Evolutionary conservation across 2,797 vertebrate species (phyloP).

Genomic region (Cossypha niveicapilla): DNA sequence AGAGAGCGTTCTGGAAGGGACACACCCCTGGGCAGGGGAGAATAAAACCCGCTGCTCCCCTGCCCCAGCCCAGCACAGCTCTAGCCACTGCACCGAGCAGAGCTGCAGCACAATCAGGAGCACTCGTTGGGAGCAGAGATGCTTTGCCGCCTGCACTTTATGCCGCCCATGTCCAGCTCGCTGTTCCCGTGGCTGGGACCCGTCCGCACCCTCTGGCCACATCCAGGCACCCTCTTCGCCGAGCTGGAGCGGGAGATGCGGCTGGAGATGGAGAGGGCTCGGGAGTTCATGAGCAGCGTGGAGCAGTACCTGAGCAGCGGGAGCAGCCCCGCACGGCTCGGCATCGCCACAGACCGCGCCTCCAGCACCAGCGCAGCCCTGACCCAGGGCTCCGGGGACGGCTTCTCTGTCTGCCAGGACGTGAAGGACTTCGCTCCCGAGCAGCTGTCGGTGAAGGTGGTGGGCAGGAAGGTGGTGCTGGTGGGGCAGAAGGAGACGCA

Average conservation of each 20-base stretch:
- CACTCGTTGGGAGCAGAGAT: neutral
- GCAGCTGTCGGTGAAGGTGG: conserved; percentile 83
- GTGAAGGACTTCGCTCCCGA: conserved; percentile 76
- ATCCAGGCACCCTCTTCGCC: conserved; percentile 5
- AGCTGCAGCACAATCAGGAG: neutral
- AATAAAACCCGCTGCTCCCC: conserved; percentile 22
- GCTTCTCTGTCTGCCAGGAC: conserved; percentile 77
- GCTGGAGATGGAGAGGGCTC: conserved; percentile 37
- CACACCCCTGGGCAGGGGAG: conserved; percentile 11
- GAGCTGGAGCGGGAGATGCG: conserved; percentile 52
- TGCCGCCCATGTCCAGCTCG: neutral
- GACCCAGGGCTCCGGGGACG: conserved; percentile 9
- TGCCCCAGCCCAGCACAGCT: neutral
- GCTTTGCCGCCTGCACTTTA: conserved; percentile 55
- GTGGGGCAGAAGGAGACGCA: conserved; percentile 82
- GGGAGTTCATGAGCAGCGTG: conserved; percentile 48
- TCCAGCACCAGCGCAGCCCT: neutral
- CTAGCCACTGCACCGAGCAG: neutral
- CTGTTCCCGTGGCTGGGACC: conserved; percentile 41
- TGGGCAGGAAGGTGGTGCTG: conserved; percentile 83
- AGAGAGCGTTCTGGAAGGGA: conserved; percentile 53
- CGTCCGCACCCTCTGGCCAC: conserved; percentile 47
- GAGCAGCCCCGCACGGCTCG: neutral
- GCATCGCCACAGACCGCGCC: neutral
- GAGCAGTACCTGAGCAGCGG: conserved; percentile 1